Conservation (phyloP, 2,113 vertebrate genomes). For the Actenoides hombroni region DNA sequence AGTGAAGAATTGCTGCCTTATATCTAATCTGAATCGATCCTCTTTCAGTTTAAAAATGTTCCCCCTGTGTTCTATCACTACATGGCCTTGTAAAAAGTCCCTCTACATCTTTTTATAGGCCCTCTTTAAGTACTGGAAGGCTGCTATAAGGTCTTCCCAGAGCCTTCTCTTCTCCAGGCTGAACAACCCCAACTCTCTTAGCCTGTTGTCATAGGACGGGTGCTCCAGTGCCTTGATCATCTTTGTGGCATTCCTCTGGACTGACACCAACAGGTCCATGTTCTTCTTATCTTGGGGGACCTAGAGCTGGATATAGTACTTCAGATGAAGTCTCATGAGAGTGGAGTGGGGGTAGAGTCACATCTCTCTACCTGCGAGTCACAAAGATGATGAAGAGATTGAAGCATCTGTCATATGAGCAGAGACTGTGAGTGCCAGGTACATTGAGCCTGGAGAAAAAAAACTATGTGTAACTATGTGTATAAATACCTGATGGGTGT, state of each 20-base stretch:
- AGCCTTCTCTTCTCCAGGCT: background rate
- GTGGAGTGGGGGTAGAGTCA: background rate
- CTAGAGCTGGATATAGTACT: background rate
- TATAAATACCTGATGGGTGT: background rate
- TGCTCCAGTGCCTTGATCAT: background rate
- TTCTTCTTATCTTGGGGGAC: background rate
- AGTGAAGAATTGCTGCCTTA: background rate
- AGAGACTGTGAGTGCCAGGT: background rate
- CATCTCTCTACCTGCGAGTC: too few species aligned
- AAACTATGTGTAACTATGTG: background rate
- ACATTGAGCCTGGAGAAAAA: background rate
- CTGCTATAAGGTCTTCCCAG: background rate
- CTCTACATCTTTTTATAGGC: background rate
- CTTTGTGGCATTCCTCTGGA: background rate
- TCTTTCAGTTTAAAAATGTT: background rate
- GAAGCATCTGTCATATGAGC: background rate
- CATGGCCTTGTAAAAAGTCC: background rate
- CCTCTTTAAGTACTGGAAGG: background rate
- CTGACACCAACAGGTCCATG: background rate
- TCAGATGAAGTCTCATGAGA: background rate
- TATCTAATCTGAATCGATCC: background rate
- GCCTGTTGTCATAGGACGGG: background rate
- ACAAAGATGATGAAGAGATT: background rate
- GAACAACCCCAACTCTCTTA: background rate
- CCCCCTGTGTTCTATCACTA: background rate